Base-by-base conservation (phyloP, 2,888 invertebrate genomes). In the Limnephilus rhombicus region DNA sequence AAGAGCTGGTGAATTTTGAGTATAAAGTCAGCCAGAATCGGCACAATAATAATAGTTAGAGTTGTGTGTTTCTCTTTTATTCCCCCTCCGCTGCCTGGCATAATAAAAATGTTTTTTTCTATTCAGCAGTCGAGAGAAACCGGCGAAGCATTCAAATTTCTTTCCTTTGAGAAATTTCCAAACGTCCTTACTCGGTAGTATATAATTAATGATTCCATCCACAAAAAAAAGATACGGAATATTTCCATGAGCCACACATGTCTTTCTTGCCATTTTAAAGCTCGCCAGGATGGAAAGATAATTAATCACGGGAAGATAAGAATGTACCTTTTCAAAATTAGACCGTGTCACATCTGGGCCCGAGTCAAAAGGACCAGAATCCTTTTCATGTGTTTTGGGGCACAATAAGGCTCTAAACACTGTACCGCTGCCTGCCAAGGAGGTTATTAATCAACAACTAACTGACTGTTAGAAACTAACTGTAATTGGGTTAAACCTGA, bases 241-340 rank as follows among this genome's bases (percentile, higher is more conserved):
- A 93, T 92, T 92, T 93, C 92, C 93, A 86, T 92, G 92, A 91
- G 91, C 88, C 92, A 86, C 93, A 93, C 92, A 93, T 93, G 93
- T 93, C 93, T 93, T 92, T 93, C 93, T 92, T 92, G 93, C 93
- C 92, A 93, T 93, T 93, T 93, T 93, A 92, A 93, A 93, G 92
- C 93, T 85, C 89, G 82, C 83, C 68, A 82, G 91, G 88, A 90
- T 83, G 88, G 86, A 24, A 80, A 85, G 91, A 92, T 92, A 92
- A 93, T 93, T 93, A 93, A 93, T 93, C 93, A 93, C 91, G 68
- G n/a, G 87, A 82, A 93, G 93, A 93, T 93, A 93, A 93, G 93
- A 93, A 92, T 92, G 91, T 92, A 91, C 93, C 93, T 92, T 93
- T 93, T 93, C 93, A 93, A 93, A 93, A 93, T 93, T 93, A 93